Conservation (phyloP, 2,888 invertebrate genomes). For the Epsilonema sp. region DNA sequence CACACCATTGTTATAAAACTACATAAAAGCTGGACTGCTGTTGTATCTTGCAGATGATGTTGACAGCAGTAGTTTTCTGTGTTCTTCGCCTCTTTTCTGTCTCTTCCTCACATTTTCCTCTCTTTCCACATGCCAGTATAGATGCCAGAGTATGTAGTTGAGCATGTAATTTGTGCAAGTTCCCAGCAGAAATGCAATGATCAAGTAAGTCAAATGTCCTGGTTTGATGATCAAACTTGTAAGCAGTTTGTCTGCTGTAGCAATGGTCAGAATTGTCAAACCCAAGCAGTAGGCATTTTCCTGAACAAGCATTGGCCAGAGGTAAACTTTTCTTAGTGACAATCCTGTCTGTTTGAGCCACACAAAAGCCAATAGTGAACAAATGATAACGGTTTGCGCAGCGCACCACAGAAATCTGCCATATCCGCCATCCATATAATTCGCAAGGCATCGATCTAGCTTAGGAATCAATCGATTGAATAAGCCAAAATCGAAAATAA, state of each 20-base stretch:
- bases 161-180: slow-evolving; percentile 17
- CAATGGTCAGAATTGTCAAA: slow-evolving; percentile 19
- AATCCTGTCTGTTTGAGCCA: slow-evolving; percentile 13
- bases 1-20: too few species aligned
- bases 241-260: slow-evolving; percentile 14
- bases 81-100: too few species aligned
- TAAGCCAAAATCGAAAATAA: slow-evolving; percentile 15
- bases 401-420: slow-evolving; percentile 7
- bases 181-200: slow-evolving; percentile 13
- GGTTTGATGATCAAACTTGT: slow-evolving; percentile 12
- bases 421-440: slow-evolving; percentile 19
- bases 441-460: slow-evolving; percentile 22
- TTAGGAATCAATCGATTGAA: slow-evolving; percentile 19
- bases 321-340: too few species aligned
- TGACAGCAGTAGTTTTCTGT: too few species aligned
- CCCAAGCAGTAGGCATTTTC: slow-evolving; percentile 23
- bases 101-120: too few species aligned
- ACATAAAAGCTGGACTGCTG: too few species aligned
- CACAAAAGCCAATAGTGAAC: background rate
- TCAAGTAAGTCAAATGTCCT: slow-evolving; percentile 16
- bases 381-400: background rate
- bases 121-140: slow-evolving; percentile 19
- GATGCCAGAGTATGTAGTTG: slow-evolving; percentile 20
- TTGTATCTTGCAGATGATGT: too few species aligned
- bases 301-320: slow-evolving; percentile 19